phyloP scores from a whole-genome alignment of 2,113 vertebrate species.

The Proterorhinus semilunaris region DNA sequence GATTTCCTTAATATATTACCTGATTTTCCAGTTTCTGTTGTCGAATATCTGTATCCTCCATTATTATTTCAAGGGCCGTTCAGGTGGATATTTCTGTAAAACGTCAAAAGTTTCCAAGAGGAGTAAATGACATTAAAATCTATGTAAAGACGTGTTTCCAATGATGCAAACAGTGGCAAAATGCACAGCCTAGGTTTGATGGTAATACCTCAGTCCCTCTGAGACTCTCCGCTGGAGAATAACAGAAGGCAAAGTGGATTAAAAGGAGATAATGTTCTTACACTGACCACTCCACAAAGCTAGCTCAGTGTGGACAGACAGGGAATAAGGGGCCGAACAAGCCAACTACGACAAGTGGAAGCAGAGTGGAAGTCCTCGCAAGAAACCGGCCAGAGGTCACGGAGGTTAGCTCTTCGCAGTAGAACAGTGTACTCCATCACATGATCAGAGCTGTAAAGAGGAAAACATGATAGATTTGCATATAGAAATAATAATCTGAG shows the following conservation, averaged over 20 bases:
- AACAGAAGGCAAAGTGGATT: constrained; percentile 81
- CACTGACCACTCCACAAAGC: constrained; percentile 41
- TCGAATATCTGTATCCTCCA: constrained; percentile 73
- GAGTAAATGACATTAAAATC: constrained; percentile 15
- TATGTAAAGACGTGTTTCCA: neutral
- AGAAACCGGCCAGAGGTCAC: too few relatives aligned
- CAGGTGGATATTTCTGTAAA: neutral
- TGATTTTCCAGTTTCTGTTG: constrained; percentile 80
- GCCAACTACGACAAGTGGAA: constrained; percentile 4
- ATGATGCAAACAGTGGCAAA: constrained; percentile 15
- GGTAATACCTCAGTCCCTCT: constrained; percentile 37
- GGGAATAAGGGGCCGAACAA: constrained; percentile 7
- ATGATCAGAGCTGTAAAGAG: too few relatives aligned
- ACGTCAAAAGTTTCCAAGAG: neutral
- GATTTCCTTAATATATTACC: constrained; percentile 42
- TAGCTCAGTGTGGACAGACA: constrained; percentile 31
- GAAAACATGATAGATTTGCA: too few relatives aligned
- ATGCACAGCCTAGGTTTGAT: constrained; percentile 22
- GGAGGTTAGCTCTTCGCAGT: too few relatives aligned
- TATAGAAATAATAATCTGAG: too few relatives aligned
- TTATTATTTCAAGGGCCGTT: constrained; percentile 28
- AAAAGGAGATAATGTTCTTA: constrained; percentile 80
- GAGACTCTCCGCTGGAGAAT: constrained; percentile 64
- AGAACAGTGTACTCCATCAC: too few relatives aligned
- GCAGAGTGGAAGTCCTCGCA: neutral